These are phyloP conservation scores for Pollimyrus isidori DNA, from an alignment of 2,113 vertebrate genomes.

Conservation along the genomic window DNA sequence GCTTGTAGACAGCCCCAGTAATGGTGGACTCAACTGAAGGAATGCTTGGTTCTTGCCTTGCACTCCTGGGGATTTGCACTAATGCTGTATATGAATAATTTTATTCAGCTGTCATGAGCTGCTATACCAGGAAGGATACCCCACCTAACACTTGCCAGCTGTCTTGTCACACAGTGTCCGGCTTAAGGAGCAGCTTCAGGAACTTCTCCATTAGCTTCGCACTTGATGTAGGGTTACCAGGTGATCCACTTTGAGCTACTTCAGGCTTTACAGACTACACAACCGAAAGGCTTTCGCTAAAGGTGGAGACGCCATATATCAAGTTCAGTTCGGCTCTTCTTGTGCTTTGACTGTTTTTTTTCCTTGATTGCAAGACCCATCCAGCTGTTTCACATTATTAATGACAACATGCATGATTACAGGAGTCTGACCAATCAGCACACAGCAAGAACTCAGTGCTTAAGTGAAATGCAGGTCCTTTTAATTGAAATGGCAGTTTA, in stretches of 20 bases:
- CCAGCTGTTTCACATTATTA: background rate
- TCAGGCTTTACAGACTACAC: background rate
- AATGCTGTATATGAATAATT: background rate
- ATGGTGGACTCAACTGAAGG: background rate
- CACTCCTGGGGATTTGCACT: background rate
- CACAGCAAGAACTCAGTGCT: background rate
- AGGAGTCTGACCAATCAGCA: background rate
- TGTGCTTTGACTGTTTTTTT: background rate
- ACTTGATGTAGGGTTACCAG: background rate
- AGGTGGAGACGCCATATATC: background rate
- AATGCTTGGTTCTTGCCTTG: background rate
- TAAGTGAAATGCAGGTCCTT: background rate
- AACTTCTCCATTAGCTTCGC: background rate
- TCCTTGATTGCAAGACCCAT: background rate
- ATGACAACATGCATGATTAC: background rate
- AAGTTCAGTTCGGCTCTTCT: background rate
- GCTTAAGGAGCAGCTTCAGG: background rate
- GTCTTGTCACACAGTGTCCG: background rate
- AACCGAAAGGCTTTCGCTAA: background rate
- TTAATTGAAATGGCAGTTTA: background rate
- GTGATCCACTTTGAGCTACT: background rate
- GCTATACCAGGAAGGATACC: background rate
- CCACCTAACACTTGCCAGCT: background rate
- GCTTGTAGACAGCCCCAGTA: background rate
- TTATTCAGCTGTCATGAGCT: background rate